These are phyloP conservation scores for Callyntrura guangdongensis DNA, from an alignment of 2,888 invertebrate genomes.

Conservation along the genomic window DNA sequence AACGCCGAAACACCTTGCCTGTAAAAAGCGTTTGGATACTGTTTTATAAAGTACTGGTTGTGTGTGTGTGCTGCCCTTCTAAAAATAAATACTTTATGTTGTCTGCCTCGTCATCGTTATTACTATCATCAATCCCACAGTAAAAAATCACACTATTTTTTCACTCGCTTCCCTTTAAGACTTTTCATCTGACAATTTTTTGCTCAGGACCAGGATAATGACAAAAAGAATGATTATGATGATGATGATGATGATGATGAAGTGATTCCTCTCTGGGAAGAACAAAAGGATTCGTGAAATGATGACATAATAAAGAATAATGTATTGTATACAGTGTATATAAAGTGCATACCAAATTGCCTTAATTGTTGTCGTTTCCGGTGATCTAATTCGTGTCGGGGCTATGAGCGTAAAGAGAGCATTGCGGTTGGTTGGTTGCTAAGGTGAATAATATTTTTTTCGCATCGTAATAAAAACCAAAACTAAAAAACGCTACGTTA, in stretches of 20 bases:
- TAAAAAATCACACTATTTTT: constrained; percentile 28
- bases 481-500: not conserved
- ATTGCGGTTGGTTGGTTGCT: constrained; percentile 13
- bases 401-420: not conserved
- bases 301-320: constrained; percentile 72
- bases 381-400: constrained; percentile 73
- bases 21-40: no score
- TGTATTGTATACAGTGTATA: constrained; percentile 3
- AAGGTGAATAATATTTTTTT: constrained; percentile 25
- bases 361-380: constrained; percentile 75
- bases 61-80: no score
- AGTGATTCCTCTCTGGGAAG: constrained; percentile 16
- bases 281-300: constrained; percentile 68
- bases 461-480: constrained; percentile 48
- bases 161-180: no score
- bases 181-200: no score
- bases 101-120: constrained; percentile 14
- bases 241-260: not conserved
- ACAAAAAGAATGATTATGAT: no score
- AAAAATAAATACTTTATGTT: constrained; percentile 46
- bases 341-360: constrained; percentile 70
- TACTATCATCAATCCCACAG: constrained; percentile 19
- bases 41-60: no score
- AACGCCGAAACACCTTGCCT: constrained; percentile 38
- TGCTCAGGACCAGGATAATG: no score